These are phyloP conservation scores for Physella acuta DNA, from an alignment of 1,140 invertebrate genomes.

Conservation along the genomic window DNA sequence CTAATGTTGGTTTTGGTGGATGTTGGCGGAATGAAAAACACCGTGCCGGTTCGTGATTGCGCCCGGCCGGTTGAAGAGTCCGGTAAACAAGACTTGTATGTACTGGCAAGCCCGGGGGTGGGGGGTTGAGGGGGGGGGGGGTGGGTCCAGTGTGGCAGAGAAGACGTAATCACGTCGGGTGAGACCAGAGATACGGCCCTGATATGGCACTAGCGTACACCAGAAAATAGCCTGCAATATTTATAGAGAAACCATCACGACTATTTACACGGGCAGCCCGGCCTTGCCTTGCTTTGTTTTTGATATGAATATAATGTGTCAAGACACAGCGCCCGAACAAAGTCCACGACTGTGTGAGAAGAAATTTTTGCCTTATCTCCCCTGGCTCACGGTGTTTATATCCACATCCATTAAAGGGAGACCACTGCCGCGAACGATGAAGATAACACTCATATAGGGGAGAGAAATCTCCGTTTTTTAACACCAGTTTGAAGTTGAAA, in stretches of 20 bases:
- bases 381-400: conserved; percentile 14
- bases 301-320: conserved; percentile 21
- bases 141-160: too few species aligned
- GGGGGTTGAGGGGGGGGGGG: too few species aligned
- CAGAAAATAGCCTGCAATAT: conserved; percentile 6
- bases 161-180: conserved; percentile 2
- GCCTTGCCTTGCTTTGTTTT: conserved; percentile 4
- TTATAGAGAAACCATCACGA: neutral
- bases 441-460: too few species aligned
- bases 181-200: conserved; percentile 2
- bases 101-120: too few species aligned
- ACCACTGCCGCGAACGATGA: too few species aligned
- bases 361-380: neutral
- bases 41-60: neutral
- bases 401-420: conserved; percentile 4
- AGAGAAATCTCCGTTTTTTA: too few species aligned
- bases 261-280: conserved; percentile 2
- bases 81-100: too few species aligned
- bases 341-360: conserved; percentile 6
- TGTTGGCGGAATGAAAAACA: conserved; percentile 14
- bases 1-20: conserved; percentile 17
- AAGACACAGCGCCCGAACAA: neutral
- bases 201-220: conserved; percentile 10
- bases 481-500: too few species aligned
- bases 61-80: neutral